Conservation (phyloP, 2,797 vertebrate species). For the Gymnoscopelus microlampas region DNA sequence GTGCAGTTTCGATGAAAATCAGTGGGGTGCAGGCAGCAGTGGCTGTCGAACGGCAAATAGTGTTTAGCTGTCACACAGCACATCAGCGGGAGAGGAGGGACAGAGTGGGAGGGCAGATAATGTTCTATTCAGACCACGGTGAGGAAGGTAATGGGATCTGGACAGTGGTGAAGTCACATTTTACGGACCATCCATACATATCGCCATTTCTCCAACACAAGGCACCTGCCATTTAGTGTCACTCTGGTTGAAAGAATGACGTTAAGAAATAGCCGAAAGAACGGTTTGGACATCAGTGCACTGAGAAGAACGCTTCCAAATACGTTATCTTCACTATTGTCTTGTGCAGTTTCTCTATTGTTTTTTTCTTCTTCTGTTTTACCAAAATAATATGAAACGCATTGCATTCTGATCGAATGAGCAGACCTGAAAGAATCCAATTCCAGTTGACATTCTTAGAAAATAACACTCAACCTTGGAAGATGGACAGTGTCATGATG, state of each 20-base stretch:
- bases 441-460: neutral
- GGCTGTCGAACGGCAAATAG: slow-evolving; percentile 21
- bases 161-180: slow-evolving; percentile 17
- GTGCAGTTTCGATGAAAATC: slow-evolving; percentile 70
- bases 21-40: slow-evolving; percentile 58
- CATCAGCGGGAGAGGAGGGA: slow-evolving; percentile 58
- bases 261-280: too few relatives aligned
- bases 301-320: neutral
- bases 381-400: neutral
- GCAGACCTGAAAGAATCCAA: neutral
- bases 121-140: slow-evolving; percentile 47
- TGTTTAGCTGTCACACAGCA: slow-evolving; percentile 66
- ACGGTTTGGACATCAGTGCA: too few relatives aligned
- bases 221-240: neutral
- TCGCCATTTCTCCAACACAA: neutral
- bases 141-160: slow-evolving; percentile 25
- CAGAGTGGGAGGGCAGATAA: slow-evolving; percentile 35
- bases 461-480: neutral
- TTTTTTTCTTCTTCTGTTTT: neutral
- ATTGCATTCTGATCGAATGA: neutral
- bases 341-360: neutral
- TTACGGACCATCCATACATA: slow-evolving; percentile 29
- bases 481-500: neutral
- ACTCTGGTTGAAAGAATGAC: too few relatives aligned
- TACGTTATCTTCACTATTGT: neutral